Evolutionary conservation across 2,888 invertebrate genomes (phyloP).

Genomic region (Osedax frankpressi): DNA sequence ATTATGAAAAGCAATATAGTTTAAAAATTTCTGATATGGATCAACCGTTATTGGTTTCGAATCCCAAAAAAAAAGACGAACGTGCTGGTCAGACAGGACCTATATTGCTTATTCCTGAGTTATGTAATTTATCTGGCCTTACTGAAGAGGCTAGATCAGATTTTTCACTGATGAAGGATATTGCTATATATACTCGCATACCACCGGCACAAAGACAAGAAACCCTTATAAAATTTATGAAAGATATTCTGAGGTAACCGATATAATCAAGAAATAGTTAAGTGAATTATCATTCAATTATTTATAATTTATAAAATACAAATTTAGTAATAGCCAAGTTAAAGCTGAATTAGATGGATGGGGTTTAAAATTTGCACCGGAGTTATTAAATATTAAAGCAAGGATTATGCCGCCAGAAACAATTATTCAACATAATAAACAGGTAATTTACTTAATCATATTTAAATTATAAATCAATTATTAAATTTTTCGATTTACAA

Average conservation of each 20-base stretch:
- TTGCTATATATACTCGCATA: conserved; percentile 62
- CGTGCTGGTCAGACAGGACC: conserved; percentile 56
- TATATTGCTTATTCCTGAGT: conserved; percentile 67
- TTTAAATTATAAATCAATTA: background rate
- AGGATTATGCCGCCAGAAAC: background rate
- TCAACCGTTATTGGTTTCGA: conserved; percentile 62
- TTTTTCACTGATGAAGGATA: conserved; percentile 57
- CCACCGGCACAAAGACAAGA: conserved; percentile 51
- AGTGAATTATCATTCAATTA: background rate
- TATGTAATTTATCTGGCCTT: conserved; percentile 64
- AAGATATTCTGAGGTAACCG: background rate
- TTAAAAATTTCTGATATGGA: background rate
- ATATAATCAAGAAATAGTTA: background rate
- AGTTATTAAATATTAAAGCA: background rate
- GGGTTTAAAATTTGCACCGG: background rate
- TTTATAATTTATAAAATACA: background rate
- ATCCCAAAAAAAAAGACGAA: conserved; percentile 54
- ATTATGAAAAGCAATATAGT: conserved; percentile 54
- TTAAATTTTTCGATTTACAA: too few species aligned
- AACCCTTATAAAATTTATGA: conserved; percentile 40
- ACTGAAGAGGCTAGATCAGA: conserved; percentile 47
- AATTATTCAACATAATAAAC: background rate
- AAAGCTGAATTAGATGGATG: background rate
- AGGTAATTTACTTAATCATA: background rate
- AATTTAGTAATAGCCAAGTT: background rate